Base-by-base conservation (phyloP, 2,797 vertebrate genomes). In the Poeciliopsis paucimaculata region DNA sequence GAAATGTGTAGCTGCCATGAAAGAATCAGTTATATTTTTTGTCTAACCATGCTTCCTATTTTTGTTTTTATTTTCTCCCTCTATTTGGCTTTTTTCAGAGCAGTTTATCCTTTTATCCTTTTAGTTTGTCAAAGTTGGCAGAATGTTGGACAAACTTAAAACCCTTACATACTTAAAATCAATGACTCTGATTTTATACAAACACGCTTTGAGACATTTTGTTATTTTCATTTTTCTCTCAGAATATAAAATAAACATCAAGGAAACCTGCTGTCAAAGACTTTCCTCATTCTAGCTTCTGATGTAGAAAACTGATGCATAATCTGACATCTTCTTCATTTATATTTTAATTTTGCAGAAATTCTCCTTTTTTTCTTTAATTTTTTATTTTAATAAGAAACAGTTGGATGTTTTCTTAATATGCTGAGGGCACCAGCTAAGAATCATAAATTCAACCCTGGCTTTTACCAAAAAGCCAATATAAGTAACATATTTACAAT, bases 31-130 rank as follows among this genome's bases (percentile, higher is more conserved):
- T 79, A 31, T 13, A n/a, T 57, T 0, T 26, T 66, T 55, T 31
- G 60, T 55, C n/a, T 68, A 51, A 78, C 11, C 36, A 53, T 8
- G 71, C 23, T 34, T 62, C 10, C 28, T 68, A 16, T 18, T 34
- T 23, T 68, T 41, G 3, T 41, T 41, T 70, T 43, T n/a, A 7
- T 2, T 68, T 20, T 53, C 72, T 10, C 1, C 2, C 60, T 74
- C 31, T 31, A 4, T 73, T 73, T 83, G 26, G 55, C 41, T 70
- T 72, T 28, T 73, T 76, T 53, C 4, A 43, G 49, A 47, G 66
- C 16, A n/a, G 31, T 16, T 36, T 1, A 23, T n/a, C 31, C 20
- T 34, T 79, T 74, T 5, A 51, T 53, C 71, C 47, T 41, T 41
- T 41, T n/a, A 16, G 12, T 75, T 75, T n/a, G 43, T 57, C 13